Conservation (phyloP, 2,797 vertebrate genomes). For the Enteromius treurensis region DNA sequence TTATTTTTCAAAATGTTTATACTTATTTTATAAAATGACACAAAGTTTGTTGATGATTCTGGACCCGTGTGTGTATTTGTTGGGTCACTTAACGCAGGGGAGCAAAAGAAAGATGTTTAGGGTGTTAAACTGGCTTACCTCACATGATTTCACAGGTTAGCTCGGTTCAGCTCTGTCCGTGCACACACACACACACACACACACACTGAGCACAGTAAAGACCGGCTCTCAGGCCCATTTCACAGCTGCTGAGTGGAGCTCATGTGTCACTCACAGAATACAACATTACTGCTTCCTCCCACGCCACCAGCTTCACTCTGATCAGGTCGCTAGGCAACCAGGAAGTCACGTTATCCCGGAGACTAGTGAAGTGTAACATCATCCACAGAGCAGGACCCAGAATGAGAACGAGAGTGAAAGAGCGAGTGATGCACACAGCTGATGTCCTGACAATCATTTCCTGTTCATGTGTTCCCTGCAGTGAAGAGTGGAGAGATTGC, state of each 20-base stretch:
- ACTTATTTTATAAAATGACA: not conserved
- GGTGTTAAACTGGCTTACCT: not conserved
- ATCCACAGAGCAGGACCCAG: constrained; percentile 55
- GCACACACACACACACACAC: constrained; percentile 11
- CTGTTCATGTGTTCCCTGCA: constrained; percentile 25
- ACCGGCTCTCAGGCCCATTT: constrained; percentile 15
- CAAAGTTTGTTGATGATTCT: not conserved
- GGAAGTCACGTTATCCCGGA: constrained; percentile 72
- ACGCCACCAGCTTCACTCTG: constrained; percentile 65
- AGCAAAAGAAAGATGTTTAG: not conserved
- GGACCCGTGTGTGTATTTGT: constrained; percentile 2
- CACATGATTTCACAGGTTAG: not conserved
- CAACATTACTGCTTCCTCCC: constrained; percentile 70
- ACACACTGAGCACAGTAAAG: not conserved
- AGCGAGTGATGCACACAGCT: constrained; percentile 24
- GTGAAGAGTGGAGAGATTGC: not conserved
- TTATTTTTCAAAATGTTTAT: not conserved
- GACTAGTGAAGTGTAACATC: constrained; percentile 76
- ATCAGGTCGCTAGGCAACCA: constrained; percentile 76
- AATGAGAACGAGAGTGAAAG: constrained; percentile 16
- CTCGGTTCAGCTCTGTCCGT: not conserved
- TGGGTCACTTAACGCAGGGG: not conserved
- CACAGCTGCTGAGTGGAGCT: constrained; percentile 56
- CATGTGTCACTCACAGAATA: constrained; percentile 70
- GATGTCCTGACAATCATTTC: constrained; percentile 38